A percentile compares a stretch with the other conserved stretches of the same genome.
phyloP scores from a whole-genome alignment of 2,888 invertebrate genomes.

The Leucania comma region DNA sequence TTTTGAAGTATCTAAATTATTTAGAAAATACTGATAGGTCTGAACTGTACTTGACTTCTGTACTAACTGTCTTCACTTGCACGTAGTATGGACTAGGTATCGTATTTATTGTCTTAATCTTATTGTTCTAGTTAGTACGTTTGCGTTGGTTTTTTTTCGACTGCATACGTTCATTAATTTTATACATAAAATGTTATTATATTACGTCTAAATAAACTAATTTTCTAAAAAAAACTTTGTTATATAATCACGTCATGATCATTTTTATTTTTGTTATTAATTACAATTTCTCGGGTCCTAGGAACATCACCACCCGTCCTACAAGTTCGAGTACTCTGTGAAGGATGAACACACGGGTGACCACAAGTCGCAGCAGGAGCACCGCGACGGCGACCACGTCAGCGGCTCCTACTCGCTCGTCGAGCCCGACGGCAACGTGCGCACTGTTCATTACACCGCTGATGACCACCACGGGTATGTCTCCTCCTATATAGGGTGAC shows the following conservation, averaged over 20 bases:
- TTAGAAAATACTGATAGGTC: no score
- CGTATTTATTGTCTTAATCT: neutral
- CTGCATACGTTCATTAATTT: no score
- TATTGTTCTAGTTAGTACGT: neutral
- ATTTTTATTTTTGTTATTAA: neutral
- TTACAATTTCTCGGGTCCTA: neutral
- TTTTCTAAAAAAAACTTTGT: no score
- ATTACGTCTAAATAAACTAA: neutral
- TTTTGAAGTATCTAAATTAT: no score
- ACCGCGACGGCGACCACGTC: slow-evolving; percentile 91
- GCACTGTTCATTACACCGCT: slow-evolving; percentile 89
- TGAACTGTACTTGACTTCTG: no score
- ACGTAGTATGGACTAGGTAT: neutral
- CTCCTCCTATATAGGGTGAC: no score
- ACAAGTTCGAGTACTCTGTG: slow-evolving; percentile 90
- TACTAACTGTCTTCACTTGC: no score
- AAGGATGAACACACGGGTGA: slow-evolving; percentile 91
- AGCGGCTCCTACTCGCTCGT: slow-evolving; percentile 91
- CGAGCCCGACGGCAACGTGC: slow-evolving; percentile 90
- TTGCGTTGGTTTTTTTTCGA: neutral
- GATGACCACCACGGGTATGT: slow-evolving; percentile 87
- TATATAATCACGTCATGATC: no score
- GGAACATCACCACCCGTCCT: slow-evolving; percentile 84
- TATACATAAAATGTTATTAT: no score
- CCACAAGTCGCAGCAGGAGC: slow-evolving; percentile 90